Percentiles rank a stretch among this genome's conserved stretches.
These are phyloP conservation scores for Aspidiotus rigidus DNA, from an alignment of 2,888 invertebrate genomes.

Conservation along the genomic window DNA sequence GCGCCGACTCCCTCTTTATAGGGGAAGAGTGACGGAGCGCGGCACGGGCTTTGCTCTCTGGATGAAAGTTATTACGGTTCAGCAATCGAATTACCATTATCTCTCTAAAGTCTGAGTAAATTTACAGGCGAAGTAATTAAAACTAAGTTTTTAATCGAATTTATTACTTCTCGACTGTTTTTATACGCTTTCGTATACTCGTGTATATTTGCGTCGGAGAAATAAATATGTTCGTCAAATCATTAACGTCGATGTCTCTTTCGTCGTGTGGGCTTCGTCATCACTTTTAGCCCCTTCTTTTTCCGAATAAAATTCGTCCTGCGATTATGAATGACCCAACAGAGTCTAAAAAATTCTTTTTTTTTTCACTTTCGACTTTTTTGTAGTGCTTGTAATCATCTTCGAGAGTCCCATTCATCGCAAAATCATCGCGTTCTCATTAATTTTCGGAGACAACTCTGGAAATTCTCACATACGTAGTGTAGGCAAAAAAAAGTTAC, in stretches of 20 bases:
- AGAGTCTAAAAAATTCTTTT: too few species aligned
- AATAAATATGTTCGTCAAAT: constrained; percentile 1
- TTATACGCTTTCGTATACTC: background rate
- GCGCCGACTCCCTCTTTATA: constrained; percentile 7
- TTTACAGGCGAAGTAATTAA: constrained; percentile 17
- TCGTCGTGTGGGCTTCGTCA: background rate
- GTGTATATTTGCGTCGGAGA: background rate
- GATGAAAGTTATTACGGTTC: constrained; percentile 23
- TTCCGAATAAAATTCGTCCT: too few species aligned
- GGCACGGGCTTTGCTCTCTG: background rate
- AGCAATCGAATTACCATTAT: constrained; percentile 23
- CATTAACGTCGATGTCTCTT: constrained; percentile 1
- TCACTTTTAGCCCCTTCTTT: too few species aligned
- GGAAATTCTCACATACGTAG: too few species aligned
- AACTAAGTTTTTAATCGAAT: constrained; percentile 11
- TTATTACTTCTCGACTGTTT: constrained; percentile 4
- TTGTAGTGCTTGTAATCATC: too few species aligned
- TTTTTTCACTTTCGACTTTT: too few species aligned
- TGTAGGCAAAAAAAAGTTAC: too few species aligned
- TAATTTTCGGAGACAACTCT: too few species aligned
- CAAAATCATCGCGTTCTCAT: too few species aligned
- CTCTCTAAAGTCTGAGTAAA: constrained; percentile 1
- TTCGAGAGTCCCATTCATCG: too few species aligned
- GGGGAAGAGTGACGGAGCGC: too few species aligned
- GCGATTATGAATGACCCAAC: too few species aligned